A percentile compares a stretch with the other conserved stretches of the same genome.
These are phyloP conservation scores for Caenorhabditis briggsae DNA, from an alignment of 1,140 invertebrate genomes.

Conservation along the genomic window DNA sequence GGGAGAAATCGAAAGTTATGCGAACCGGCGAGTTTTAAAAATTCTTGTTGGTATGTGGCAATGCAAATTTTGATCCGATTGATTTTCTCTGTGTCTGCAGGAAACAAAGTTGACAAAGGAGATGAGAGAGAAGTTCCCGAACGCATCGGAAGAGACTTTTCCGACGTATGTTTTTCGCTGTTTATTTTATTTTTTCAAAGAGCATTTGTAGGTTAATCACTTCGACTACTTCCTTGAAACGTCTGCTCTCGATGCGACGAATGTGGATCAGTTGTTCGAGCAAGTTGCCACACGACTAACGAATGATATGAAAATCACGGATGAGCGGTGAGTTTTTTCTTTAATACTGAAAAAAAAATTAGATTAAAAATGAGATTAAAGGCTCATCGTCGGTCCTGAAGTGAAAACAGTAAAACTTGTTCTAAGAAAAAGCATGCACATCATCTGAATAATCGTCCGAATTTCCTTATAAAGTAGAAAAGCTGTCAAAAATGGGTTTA, in stretches of 20 bases:
- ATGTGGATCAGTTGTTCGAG: slow-evolving; percentile 77
- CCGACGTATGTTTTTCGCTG: slow-evolving; percentile 64
- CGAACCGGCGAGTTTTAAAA: slow-evolving; percentile 76
- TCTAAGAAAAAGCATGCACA: too few species aligned
- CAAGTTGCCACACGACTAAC: slow-evolving; percentile 75
- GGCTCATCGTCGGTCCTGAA: too few species aligned
- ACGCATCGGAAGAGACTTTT: slow-evolving; percentile 74
- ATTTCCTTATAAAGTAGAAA: too few species aligned
- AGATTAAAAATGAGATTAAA: neutral
- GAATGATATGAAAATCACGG: slow-evolving; percentile 76
- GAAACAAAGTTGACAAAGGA: slow-evolving; percentile 78
- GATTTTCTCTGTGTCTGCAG: slow-evolving; percentile 66
- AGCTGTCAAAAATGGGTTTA: too few species aligned
- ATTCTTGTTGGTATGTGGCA: slow-evolving; percentile 74
- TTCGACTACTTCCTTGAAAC: slow-evolving; percentile 78
- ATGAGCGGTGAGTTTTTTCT: slow-evolving; percentile 68
- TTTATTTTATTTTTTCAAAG: neutral
- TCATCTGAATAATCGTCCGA: too few species aligned
- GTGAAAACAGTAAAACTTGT: too few species aligned
- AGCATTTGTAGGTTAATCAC: slow-evolving; percentile 67
- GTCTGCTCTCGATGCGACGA: slow-evolving; percentile 76
- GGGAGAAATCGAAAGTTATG: slow-evolving; percentile 85
- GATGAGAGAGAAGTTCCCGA: slow-evolving; percentile 77
- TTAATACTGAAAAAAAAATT: neutral
- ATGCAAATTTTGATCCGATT: slow-evolving; percentile 31